Conservation (phyloP, 2,113 vertebrate species). For the Alethe diademata region DNA sequence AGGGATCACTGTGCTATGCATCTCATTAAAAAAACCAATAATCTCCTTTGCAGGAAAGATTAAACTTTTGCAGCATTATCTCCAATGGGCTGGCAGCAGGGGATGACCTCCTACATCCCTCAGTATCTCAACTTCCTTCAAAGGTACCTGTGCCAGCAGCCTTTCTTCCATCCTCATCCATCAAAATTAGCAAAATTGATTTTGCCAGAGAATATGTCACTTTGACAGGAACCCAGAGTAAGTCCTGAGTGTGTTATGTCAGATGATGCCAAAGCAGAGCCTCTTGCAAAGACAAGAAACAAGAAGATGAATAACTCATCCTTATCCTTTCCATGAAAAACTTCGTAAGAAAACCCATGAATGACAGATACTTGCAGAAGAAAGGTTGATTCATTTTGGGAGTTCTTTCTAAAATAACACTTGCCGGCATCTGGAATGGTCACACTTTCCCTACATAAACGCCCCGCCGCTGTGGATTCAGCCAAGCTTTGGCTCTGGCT, state of each 20-base stretch:
- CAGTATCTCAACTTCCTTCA: neutral
- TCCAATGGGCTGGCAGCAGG: neutral
- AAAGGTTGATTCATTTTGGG: neutral
- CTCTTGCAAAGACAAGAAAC: neutral
- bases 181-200: neutral
- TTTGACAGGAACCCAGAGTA: neutral
- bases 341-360: neutral
- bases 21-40: neutral
- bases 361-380: neutral
- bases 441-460: neutral
- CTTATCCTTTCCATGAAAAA: neutral
- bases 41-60: neutral
- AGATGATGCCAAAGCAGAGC: neutral
- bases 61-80: neutral
- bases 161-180: neutral
- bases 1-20: neutral
- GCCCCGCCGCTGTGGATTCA: neutral
- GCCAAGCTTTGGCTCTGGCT: neutral
- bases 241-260: neutral
- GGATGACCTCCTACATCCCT: neutral
- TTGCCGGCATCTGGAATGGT: neutral
- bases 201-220: neutral
- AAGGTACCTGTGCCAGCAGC: neutral
- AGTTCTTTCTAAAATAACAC: neutral
- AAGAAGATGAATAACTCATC: neutral